A percentile compares a stretch with the other conserved stretches of the same genome.
Evolutionary conservation across 1,140 invertebrate genomes (phyloP).

Genomic region (Drosophila navojoa): DNA sequence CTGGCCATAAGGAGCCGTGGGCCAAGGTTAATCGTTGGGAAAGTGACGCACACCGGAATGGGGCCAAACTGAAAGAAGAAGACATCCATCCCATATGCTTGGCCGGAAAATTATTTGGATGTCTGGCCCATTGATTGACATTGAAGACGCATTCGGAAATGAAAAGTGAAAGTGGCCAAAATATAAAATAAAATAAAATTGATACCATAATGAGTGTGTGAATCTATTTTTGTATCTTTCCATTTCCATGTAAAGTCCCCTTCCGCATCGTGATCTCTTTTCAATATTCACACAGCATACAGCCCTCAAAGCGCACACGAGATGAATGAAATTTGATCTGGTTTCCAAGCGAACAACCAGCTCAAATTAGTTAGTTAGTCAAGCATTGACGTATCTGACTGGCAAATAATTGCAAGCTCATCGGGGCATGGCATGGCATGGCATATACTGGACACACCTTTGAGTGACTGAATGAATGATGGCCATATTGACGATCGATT

Average conservation of each 20-base stretch:
- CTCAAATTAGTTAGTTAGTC: slow-evolving; percentile 7
- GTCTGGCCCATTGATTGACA: slow-evolving; percentile 22
- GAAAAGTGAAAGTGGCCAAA: slow-evolving; percentile 40
- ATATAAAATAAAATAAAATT: too few relatives aligned
- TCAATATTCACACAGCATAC: slow-evolving; percentile 24
- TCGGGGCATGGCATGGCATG: too few relatives aligned
- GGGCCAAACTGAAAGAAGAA: not conserved
- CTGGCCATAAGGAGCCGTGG: slow-evolving; percentile 20
- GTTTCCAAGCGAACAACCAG: slow-evolving; percentile 8
- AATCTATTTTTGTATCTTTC: not conserved
- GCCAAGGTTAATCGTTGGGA: slow-evolving; percentile 48
- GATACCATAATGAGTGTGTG: slow-evolving; percentile 29
- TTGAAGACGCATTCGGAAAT: slow-evolving; percentile 27
- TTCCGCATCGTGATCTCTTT: not conserved
- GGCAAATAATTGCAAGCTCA: not conserved
- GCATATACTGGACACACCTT: too few relatives aligned
- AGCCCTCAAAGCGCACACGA: too few relatives aligned
- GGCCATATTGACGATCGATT: too few relatives aligned
- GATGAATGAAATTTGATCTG: slow-evolving; percentile 18
- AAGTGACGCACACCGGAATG: slow-evolving; percentile 16
- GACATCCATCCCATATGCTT: not conserved
- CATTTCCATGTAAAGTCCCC: not conserved
- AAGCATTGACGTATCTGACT: not conserved
- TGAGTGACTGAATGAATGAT: too few relatives aligned
- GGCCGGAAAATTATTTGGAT: slow-evolving; percentile 10